Evolutionary conservation across 2,113 vertebrate genomes (phyloP).

Genomic region (Hymenochirus boettgeri): DNA sequence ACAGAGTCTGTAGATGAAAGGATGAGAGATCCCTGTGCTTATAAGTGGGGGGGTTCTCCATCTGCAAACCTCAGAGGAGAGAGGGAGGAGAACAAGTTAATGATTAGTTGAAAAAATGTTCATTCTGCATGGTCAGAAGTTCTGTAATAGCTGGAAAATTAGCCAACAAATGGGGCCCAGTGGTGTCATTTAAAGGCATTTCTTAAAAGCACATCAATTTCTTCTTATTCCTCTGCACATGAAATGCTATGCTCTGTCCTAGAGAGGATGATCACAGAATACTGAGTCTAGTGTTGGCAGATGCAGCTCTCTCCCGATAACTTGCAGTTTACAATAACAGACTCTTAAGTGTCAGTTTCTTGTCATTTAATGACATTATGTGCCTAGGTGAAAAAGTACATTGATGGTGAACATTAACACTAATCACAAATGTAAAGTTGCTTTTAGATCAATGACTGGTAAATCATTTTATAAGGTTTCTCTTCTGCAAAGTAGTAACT

Average conservation of each 20-base stretch:
- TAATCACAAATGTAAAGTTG: too few relatives aligned
- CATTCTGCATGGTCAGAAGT: slow-evolving; percentile 39
- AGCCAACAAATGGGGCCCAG: slow-evolving; percentile 35
- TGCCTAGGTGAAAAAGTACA: too few relatives aligned
- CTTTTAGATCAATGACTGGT: too few relatives aligned
- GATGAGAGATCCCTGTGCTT: slow-evolving; percentile 16
- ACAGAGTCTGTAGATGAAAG: slow-evolving; percentile 19
- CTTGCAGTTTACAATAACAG: too few relatives aligned
- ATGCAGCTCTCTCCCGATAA: too few relatives aligned
- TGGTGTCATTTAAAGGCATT: slow-evolving; percentile 39
- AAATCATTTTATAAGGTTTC: too few relatives aligned
- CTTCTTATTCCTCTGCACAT: slow-evolving; percentile 23
- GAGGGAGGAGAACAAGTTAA: slow-evolving; percentile 31
- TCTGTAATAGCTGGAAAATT: slow-evolving; percentile 39
- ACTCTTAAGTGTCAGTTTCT: too few relatives aligned
- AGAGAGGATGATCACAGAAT: slow-evolving; percentile 13
- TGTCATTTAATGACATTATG: too few relatives aligned
- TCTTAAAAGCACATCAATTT: slow-evolving; percentile 36
- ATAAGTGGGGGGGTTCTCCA: slow-evolving; percentile 26
- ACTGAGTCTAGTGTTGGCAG: slow-evolving; percentile 13
- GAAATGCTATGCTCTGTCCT: slow-evolving; percentile 27
- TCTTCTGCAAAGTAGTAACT: too few relatives aligned
- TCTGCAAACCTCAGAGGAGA: slow-evolving; percentile 14
- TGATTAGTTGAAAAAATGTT: slow-evolving; percentile 41
- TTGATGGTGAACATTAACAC: too few relatives aligned